Evolutionary conservation across 2,888 invertebrate genomes (phyloP), one percentile per base, ranked within the genome.

Genomic region (Drosophila pegasa): DNA sequence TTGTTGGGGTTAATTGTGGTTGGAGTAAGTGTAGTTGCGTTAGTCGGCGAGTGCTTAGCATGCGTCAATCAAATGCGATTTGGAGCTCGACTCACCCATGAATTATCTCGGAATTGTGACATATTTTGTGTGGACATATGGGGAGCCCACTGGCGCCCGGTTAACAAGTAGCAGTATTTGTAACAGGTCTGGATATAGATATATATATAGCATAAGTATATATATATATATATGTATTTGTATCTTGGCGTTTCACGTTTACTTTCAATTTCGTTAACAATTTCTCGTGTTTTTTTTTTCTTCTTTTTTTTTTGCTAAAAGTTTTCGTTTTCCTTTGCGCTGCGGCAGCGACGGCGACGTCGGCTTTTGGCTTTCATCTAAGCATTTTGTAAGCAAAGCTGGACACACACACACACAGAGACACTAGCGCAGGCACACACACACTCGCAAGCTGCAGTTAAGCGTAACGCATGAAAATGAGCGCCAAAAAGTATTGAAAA

Each of bases 71-170:
- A 33, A 38, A 60, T 8, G 9, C 8, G 43, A 56, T 41, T 54
- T 55, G 2, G 67, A 62, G 48, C 68, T 60, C 68, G 65, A 90
- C 91, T 89, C 85, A 91, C 91, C 91, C 91, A 91, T 86, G 91
- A 91, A 89, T 91, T 91, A 87, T 91, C 91, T 72, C 90, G 90
- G 68, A 91, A 91, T 80, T 91, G 91, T 80, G 91, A 90, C 91
- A 91, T 91, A 75, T 87, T 88, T 71, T 20, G 66, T 64, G 69
- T 60, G 61, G 77, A 72, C 77, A 68, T 20, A 12, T 6, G 65
- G 54, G 64, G 67, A 54, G 43, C 29, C 45, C 43, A 50, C 54
- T 56, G 80, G 57, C 69, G 62, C 45, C 70, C 61, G 18, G 55
- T 27, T 56, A n/a, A 33, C 14, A 16, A n/a, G 31, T 16, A 29